Evolutionary conservation across 2,888 invertebrate species (phyloP).

Genomic region (Cataglyphis rosenhaueri): DNA sequence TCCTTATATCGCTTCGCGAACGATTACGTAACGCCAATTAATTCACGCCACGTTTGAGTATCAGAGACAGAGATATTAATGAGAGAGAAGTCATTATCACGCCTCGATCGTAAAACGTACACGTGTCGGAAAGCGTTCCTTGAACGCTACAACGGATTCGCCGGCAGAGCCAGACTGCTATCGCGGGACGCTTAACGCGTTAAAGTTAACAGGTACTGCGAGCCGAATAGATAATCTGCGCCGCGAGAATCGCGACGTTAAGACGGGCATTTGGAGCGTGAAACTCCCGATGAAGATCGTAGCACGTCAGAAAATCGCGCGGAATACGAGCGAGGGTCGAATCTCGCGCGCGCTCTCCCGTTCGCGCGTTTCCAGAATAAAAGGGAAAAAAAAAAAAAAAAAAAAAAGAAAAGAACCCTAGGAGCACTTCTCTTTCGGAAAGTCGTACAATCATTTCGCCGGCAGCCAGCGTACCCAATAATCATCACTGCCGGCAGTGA

Average conservation of each 20-base stretch:
- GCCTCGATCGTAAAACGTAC: slow-evolving; percentile 1
- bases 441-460: slow-evolving; percentile 28
- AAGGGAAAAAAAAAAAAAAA: background rate
- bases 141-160: background rate
- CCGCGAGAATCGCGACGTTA: slow-evolving; percentile 30
- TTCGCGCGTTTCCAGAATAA: background rate
- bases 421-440: background rate
- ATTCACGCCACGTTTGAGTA: background rate
- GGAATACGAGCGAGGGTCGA: slow-evolving; percentile 23
- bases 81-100: background rate
- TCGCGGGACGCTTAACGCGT: slow-evolving; percentile 13
- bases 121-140: slow-evolving; percentile 2
- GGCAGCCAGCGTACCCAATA: slow-evolving; percentile 60
- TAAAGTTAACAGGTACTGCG: slow-evolving; percentile 42
- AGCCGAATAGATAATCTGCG: slow-evolving; percentile 43
- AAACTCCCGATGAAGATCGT: slow-evolving; percentile 42
- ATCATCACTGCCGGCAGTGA: slow-evolving; percentile 63
- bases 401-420: background rate
- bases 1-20: background rate
- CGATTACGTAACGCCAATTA: background rate
- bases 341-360: slow-evolving; percentile 8
- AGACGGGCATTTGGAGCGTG: slow-evolving; percentile 19
- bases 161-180: slow-evolving; percentile 12
- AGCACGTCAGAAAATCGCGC: background rate
- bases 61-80: background rate